A percentile compares a stretch with the other conserved stretches of the same genome.
Conservation (phyloP, 2,797 vertebrate species). For the Smutsia gigantea region DNA sequence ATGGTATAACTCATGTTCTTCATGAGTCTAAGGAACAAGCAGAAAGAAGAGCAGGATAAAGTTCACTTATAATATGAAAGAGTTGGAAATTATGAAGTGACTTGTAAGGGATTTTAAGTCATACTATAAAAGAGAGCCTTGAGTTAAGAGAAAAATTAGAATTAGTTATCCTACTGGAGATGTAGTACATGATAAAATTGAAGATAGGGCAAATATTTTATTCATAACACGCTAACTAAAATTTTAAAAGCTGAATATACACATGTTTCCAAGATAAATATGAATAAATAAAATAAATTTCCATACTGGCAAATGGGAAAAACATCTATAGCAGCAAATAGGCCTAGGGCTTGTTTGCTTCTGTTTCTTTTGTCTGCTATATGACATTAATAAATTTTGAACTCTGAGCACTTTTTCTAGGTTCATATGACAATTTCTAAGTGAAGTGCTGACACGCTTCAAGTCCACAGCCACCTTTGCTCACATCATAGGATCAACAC, state of each 20-base stretch:
- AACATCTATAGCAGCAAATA: conserved; percentile 45
- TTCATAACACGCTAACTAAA: conserved; percentile 74
- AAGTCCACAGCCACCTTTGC: background rate
- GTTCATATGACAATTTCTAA: background rate
- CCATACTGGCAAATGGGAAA: background rate
- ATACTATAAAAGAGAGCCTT: conserved; percentile 35
- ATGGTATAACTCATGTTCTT: conserved; percentile 36
- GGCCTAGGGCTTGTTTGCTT: background rate
- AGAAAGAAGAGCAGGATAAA: conserved; percentile 55
- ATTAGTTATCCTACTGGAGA: conserved; percentile 72
- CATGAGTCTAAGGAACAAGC: conserved; percentile 37
- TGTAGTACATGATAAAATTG: conserved; percentile 60
- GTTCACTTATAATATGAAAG: conserved; percentile 63
- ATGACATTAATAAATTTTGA: conserved; percentile 43
- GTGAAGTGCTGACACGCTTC: background rate
- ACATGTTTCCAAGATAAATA: conserved; percentile 71
- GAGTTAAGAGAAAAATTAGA: conserved; percentile 71
- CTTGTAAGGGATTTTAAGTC: conserved; percentile 71
- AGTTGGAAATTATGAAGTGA: conserved; percentile 51
- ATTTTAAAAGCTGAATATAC: conserved; percentile 51
- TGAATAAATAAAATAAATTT: conserved; percentile 65
- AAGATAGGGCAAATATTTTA: conserved; percentile 73
- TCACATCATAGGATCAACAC: background rate
- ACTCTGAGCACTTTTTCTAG: background rate
- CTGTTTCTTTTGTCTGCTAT: background rate